phyloP scores from a whole-genome alignment of 2,797 vertebrate genomes.

The Sarcoramphus papa region DNA sequence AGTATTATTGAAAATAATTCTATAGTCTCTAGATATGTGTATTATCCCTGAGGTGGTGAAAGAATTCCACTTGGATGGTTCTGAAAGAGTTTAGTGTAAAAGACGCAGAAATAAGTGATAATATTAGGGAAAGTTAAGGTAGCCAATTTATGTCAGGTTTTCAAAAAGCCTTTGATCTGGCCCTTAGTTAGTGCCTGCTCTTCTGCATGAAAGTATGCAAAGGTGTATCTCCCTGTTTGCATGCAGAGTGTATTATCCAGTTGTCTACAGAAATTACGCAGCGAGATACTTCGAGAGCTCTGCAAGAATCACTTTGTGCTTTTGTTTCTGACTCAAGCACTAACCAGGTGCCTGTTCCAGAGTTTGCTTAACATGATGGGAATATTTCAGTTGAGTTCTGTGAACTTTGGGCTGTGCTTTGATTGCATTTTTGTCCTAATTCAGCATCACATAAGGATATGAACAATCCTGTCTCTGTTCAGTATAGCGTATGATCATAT shows the following conservation, averaged over 20 bases:
- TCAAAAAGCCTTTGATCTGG: not conserved
- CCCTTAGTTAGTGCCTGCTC: not conserved
- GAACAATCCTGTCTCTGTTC: not conserved
- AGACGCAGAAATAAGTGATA: not conserved
- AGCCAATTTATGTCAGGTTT: not conserved
- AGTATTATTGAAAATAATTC: not conserved
- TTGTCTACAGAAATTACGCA: not conserved
- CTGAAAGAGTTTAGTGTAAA: not conserved
- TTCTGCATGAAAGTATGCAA: not conserved
- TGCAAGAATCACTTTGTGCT: not conserved
- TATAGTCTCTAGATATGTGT: not conserved
- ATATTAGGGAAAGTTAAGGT: not conserved
- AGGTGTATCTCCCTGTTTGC: not conserved
- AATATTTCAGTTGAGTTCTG: not conserved
- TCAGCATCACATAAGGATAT: not conserved
- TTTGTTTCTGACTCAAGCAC: not conserved
- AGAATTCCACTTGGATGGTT: not conserved
- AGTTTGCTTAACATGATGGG: not conserved
- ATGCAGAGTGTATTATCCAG: accelerated
- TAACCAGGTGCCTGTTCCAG: not conserved
- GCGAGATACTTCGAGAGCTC: not conserved
- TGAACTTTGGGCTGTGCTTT: not conserved
- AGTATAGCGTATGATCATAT: accelerated
- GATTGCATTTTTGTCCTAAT: not conserved
- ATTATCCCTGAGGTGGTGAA: not conserved